Percentiles rank a stretch among this genome's conserved stretches.
Conservation (phyloP, 2,797 vertebrate species). For the Spheniscus humboldti region DNA sequence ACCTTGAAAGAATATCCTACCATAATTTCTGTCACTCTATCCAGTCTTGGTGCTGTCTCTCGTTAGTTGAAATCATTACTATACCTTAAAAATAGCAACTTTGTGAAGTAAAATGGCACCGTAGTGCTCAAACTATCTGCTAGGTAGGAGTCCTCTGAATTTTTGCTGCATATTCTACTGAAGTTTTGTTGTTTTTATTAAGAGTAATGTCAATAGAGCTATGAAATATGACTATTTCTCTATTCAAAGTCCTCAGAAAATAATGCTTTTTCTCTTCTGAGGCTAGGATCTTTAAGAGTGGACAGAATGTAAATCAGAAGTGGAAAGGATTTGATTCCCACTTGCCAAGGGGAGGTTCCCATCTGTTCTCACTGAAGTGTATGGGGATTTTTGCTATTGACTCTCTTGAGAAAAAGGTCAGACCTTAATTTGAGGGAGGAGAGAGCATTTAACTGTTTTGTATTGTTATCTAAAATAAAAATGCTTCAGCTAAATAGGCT, state of each 20-base stretch:
- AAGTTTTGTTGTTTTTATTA: neutral
- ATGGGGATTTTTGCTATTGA: neutral
- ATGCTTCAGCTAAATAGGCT: neutral
- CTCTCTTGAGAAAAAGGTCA: neutral
- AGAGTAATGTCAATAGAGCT: neutral
- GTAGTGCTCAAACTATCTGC: neutral
- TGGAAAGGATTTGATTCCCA: neutral
- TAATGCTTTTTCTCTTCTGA: constrained; percentile 8
- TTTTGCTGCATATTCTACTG: neutral
- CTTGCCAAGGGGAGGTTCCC: neutral
- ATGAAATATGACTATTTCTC: neutral
- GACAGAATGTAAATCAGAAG: constrained; percentile 23
- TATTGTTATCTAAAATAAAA: neutral
- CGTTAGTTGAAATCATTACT: neutral
- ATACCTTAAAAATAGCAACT: neutral
- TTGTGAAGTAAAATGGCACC: neutral
- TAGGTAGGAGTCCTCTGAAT: neutral
- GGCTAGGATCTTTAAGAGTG: constrained; percentile 11
- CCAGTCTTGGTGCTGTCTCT: neutral
- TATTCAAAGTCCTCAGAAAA: neutral
- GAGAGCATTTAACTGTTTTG: neutral
- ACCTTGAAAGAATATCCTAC: neutral
- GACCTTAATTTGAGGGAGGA: neutral
- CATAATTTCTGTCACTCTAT: neutral
- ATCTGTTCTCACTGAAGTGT: neutral